Base-by-base conservation (phyloP, 2,888 invertebrate species). In the Bimastos eiseni region DNA sequence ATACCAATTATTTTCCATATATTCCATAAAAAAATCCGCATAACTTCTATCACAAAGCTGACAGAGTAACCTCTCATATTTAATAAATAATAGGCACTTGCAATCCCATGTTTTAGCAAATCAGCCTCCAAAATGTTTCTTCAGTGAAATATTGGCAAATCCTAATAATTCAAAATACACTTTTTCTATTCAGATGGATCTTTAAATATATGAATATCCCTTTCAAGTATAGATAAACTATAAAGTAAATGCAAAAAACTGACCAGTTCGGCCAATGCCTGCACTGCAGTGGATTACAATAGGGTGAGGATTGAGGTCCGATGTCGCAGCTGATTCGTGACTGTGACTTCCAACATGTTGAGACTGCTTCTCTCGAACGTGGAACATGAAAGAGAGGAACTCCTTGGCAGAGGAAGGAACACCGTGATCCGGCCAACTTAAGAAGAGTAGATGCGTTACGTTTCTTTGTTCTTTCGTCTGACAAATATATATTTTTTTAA, bases 361-460 rank as follows among this genome's bases (percentile, higher is more conserved):
- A 94, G 97, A 97, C 94, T 95, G 95, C 89, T 94, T 93, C 44
- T 97, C 96, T 90, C 98, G 96, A 92, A 98, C 98, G 93, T 97
- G 96, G 93, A 97, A 96, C 94, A 98, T 96, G 96, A 98, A 98
- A 94, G 97, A 97, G 93, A 98, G 96, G 96, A 98, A 97, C 91
- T 98, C 98, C 95, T 96, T 96, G 36, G 98, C 98, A 93, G 97
- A 97, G 92, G 96, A 96, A 93, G 98, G 99, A 93, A 98, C 98
- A 93, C 98, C 98, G 95, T 98, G 98, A 96, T 99, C 98, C 90
- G 98, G 97, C 97, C 97, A 97, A 91, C 97, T 97, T 92, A 97
- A 97, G 96, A 98, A 99, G 96, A 98, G 98, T 95, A 98, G 97
- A 96, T 99, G 99, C 95, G 97, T 97, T 92, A 99, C 96, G 95